These are phyloP conservation scores for Dicranocentrus wangi DNA, from an alignment of 2,888 invertebrate species.

Conservation along the genomic window DNA sequence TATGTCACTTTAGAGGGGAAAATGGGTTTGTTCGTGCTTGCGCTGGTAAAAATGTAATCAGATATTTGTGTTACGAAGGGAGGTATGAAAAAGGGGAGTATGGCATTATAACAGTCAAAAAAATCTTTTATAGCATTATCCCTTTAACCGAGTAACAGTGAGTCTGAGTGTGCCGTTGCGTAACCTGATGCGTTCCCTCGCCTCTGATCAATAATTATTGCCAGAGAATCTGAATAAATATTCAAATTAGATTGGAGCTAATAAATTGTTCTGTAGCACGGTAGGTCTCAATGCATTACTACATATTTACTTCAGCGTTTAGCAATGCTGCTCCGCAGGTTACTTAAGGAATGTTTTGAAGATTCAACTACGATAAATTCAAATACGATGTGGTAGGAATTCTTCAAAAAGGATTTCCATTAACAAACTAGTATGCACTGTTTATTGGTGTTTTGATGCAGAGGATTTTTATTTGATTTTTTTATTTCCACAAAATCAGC, in stretches of 20 bases:
- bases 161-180: slow-evolving; percentile 43
- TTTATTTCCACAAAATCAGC: not conserved
- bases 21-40: not conserved
- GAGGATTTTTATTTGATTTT: slow-evolving; percentile 1
- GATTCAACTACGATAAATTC: not conserved
- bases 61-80: too few species aligned
- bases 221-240: slow-evolving; percentile 46
- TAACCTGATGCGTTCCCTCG: slow-evolving; percentile 46
- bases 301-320: too few species aligned
- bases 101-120: slow-evolving; percentile 3
- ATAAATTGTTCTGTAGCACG: slow-evolving; percentile 16
- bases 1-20: slow-evolving; percentile 9
- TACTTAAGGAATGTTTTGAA: too few species aligned
- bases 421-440: slow-evolving; percentile 1
- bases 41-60: not conserved
- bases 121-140: slow-evolving; percentile 3
- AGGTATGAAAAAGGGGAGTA: not conserved
- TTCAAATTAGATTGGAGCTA: slow-evolving; percentile 51
- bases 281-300: too few species aligned
- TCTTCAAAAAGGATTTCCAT: slow-evolving; percentile 13
- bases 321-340: too few species aligned
- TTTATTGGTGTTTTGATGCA: too few species aligned
- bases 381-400: not conserved
- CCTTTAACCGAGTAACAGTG: slow-evolving; percentile 32
- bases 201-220: slow-evolving; percentile 44